These are phyloP conservation scores for Lycodopsis pacificus DNA, from an alignment of 2,797 vertebrate species.

Conservation along the genomic window DNA sequence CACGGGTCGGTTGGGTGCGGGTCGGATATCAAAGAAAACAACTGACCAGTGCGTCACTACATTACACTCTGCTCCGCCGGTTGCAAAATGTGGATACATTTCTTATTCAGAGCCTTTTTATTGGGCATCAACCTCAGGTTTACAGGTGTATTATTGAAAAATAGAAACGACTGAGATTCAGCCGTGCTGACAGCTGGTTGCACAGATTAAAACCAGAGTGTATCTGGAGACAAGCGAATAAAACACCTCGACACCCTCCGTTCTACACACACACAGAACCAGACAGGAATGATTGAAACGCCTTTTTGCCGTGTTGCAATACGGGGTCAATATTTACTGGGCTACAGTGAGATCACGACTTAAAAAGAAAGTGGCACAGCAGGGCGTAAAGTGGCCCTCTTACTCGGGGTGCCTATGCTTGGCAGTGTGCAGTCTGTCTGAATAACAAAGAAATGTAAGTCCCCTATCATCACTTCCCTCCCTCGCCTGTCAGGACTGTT, in stretches of 20 bases:
- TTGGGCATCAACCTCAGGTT: neutral
- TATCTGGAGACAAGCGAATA: neutral
- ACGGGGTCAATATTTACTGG: neutral
- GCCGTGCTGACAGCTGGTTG: neutral
- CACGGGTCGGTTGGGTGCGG: neutral
- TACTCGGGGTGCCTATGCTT: neutral
- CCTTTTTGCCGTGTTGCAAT: neutral
- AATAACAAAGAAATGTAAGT: constrained; percentile 7
- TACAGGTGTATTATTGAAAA: neutral
- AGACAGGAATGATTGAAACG: neutral
- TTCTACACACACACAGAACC: neutral
- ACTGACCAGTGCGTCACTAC: too few relatives aligned
- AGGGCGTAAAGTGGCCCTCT: neutral
- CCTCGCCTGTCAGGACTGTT: neutral
- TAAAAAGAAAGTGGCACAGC: neutral
- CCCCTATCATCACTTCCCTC: neutral
- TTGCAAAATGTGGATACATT: too few relatives aligned
- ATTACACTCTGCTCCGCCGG: too few relatives aligned
- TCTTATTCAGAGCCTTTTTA: neutral
- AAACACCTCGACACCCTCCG: neutral
- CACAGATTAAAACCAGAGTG: neutral
- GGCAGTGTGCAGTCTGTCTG: constrained; percentile 17
- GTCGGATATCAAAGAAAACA: neutral
- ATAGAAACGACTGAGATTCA: neutral
- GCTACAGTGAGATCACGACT: neutral